phyloP scores from a whole-genome alignment of 2,888 invertebrate genomes.

The Marronus borbonicus region DNA sequence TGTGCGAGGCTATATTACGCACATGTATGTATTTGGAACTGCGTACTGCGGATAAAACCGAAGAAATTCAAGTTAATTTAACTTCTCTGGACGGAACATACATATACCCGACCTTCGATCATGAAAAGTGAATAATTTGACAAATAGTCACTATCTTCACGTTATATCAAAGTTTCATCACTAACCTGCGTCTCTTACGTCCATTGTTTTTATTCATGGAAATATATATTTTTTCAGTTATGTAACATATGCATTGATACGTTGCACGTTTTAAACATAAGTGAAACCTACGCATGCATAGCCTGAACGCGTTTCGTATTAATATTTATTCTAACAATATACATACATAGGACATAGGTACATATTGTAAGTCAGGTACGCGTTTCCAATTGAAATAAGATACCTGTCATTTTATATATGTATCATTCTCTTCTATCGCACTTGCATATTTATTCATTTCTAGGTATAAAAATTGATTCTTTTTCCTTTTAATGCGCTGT shows the following conservation, averaged over 20 bases:
- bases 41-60: too few relatives aligned
- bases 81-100: too few relatives aligned
- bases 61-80: too few relatives aligned
- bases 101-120: too few relatives aligned
- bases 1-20: too few relatives aligned
- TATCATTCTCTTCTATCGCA: slow-evolving; percentile 19
- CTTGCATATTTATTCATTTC: slow-evolving; percentile 23
- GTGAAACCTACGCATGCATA: slow-evolving; percentile 29
- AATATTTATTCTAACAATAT: slow-evolving; percentile 17
- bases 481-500: too few relatives aligned
- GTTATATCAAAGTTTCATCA: too few relatives aligned
- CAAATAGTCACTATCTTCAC: too few relatives aligned
- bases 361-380: slow-evolving; percentile 7
- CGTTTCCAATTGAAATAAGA: slow-evolving; percentile 39
- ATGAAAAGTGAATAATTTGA: too few relatives aligned
- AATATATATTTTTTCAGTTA: slow-evolving; percentile 15
- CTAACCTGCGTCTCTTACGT: too few relatives aligned
- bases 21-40: too few relatives aligned
- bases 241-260: slow-evolving; percentile 22
- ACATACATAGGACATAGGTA: not conserved
- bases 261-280: slow-evolving; percentile 13
- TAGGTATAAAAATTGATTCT: slow-evolving; percentile 11
- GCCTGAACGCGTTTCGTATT: slow-evolving; percentile 23
- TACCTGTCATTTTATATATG: slow-evolving; percentile 36
- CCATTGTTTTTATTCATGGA: not conserved